phyloP scores from a whole-genome alignment of 1,140 invertebrate genomes.

The Micrasema minimum region DNA sequence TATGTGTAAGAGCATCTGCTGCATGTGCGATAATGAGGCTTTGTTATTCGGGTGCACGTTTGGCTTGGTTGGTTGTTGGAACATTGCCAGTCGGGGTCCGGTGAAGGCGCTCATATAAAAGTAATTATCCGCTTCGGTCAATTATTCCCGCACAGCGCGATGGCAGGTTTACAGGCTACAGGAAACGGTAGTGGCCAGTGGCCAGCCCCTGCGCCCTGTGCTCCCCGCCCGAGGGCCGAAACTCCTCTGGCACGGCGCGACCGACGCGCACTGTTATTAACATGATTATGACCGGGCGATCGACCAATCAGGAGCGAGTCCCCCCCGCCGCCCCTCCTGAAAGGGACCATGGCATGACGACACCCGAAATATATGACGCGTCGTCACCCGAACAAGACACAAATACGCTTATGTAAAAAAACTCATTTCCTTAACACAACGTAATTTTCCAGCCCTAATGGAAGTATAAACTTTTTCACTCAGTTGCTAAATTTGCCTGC shows the following conservation, averaged over 20 bases:
- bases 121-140: constrained; percentile 45
- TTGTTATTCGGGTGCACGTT: constrained; percentile 5
- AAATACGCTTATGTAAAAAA: too few relatives aligned
- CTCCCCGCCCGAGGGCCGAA: constrained; percentile 17
- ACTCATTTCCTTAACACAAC: too few relatives aligned
- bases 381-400: background rate
- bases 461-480: background rate
- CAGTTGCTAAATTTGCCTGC: background rate
- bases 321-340: background rate
- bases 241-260: constrained; percentile 20
- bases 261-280: constrained; percentile 41
- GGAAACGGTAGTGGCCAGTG: constrained; percentile 28
- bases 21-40: background rate
- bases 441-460: background rate
- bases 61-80: background rate
- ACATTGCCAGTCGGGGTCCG: background rate
- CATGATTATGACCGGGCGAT: constrained; percentile 37
- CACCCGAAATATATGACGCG: constrained; percentile 31
- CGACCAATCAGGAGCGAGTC: constrained; percentile 18
- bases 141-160: constrained; percentile 45
- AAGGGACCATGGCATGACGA: constrained; percentile 5
- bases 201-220: constrained; percentile 20
- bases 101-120: constrained; percentile 40
- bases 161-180: constrained; percentile 34
- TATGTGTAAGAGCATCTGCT: too few relatives aligned